phyloP scores from a whole-genome alignment of 2,888 invertebrate genomes.

The Polymixis flavicincta region DNA sequence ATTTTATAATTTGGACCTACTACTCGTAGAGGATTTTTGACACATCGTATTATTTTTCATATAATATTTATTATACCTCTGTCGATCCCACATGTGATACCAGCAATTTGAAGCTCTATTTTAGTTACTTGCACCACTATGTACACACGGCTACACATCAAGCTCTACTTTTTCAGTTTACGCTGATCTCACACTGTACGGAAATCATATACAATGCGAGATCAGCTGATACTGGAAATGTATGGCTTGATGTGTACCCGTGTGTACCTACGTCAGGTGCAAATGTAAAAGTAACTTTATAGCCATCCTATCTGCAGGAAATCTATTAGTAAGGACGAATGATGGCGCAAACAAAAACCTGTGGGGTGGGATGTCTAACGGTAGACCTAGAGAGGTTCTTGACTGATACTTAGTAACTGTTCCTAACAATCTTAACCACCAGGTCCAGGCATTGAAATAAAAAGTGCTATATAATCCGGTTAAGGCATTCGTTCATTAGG shows the following conservation, averaged over 20 bases:
- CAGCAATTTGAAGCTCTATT: neutral
- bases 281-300: slow-evolving; percentile 1
- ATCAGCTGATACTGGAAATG: no score
- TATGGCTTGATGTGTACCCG: no score
- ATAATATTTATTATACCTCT: neutral
- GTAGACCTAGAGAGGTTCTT: slow-evolving; percentile 62
- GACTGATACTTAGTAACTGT: slow-evolving; percentile 70
- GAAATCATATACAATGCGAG: no score
- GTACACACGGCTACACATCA: no score
- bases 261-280: neutral
- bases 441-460: slow-evolving; percentile 61
- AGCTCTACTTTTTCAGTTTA: no score
- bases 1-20: neutral
- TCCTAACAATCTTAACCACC: slow-evolving; percentile 73
- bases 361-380: slow-evolving; percentile 68
- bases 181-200: no score
- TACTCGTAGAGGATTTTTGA: neutral
- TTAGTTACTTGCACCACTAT: neutral
- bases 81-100: neutral
- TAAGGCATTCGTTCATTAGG: slow-evolving; percentile 43
- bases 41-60: neutral
- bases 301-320: slow-evolving; percentile 6
- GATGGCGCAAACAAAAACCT: slow-evolving; percentile 52
- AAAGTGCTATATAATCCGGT: slow-evolving; percentile 64
- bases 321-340: slow-evolving; percentile 56